Base-by-base conservation (phyloP, 2,797 vertebrate species). In the Helicolenus hilgendorfi region DNA sequence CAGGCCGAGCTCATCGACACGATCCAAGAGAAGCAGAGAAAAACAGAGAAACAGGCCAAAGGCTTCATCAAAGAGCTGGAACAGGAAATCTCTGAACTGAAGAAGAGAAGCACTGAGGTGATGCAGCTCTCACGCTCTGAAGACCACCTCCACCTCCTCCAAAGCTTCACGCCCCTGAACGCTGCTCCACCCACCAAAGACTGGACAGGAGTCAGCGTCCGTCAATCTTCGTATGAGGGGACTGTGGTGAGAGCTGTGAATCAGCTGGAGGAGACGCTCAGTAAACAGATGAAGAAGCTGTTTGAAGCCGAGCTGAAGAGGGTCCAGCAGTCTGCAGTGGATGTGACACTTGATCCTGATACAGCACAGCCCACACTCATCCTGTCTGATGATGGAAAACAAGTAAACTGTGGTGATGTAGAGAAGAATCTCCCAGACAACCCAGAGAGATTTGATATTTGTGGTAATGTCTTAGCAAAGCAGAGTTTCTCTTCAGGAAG, bases 1-100 rank as follows among this genome's bases (percentile, higher is more conserved):
- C 63, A 67, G 63, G 63, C 11, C 20, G 7, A 67, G 35, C 35
- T 67, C 64, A 67, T 67, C 2, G n/a, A 13, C 35, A 67, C 64
- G 1, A 38, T 67, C 11, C 24, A n/a, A 63, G 29, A 63, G 29
- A 33, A 63, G 60, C 60, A 63, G 29, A 63, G 60, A 33, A 33
- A 63, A 18, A n/a, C 8, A 3, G 26, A 69, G 53, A 26, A 72
- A 56, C 70, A 58, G 53, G 70, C 70, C 58, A 53, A 72, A 58
- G 70, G 70, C 70, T 72, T 72, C 41, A 70, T 70, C 10, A 29
- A 11, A 13, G 36, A 38, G 36, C 36, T 38, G 36, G 10, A 38
- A 68, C 38, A 73, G 33, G 84, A 86, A 56, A 82, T 82, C 55
- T 81, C 53, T 55, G 68, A 77, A 20, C 53, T 86, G 68, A 53